These are phyloP conservation scores for Tyto alba DNA, from an alignment of 2,113 vertebrate genomes.

Conservation along the genomic window DNA sequence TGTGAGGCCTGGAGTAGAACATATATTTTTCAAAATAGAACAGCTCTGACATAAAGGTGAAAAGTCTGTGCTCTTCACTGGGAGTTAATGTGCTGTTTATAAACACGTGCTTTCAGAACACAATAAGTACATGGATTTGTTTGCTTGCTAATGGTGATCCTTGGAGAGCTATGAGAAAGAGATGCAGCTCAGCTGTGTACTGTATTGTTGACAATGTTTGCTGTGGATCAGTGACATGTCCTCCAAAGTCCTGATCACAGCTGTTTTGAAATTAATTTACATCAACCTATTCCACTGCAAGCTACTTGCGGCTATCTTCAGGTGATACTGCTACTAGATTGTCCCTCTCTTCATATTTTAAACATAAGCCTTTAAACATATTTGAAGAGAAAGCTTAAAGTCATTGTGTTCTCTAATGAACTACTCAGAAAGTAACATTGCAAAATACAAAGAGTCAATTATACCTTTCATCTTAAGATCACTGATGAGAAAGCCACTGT, in stretches of 20 bases:
- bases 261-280: neutral
- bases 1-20: neutral
- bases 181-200: neutral
- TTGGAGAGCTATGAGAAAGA: neutral
- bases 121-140: neutral
- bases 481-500: neutral
- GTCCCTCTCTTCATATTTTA: neutral
- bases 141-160: neutral
- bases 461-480: neutral
- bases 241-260: neutral
- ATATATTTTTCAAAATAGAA: neutral
- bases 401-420: neutral
- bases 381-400: neutral
- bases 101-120: neutral
- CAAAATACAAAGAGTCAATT: neutral
- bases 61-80: accelerated
- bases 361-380: neutral
- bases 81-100: neutral
- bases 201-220: neutral
- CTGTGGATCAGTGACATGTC: neutral
- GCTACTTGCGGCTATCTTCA: neutral
- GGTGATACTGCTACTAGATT: neutral
- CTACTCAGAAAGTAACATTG: neutral
- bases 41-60: neutral
- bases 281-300: neutral